Base-by-base conservation (phyloP, 1,140 invertebrate genomes). In the Heliconius eleuchia region DNA sequence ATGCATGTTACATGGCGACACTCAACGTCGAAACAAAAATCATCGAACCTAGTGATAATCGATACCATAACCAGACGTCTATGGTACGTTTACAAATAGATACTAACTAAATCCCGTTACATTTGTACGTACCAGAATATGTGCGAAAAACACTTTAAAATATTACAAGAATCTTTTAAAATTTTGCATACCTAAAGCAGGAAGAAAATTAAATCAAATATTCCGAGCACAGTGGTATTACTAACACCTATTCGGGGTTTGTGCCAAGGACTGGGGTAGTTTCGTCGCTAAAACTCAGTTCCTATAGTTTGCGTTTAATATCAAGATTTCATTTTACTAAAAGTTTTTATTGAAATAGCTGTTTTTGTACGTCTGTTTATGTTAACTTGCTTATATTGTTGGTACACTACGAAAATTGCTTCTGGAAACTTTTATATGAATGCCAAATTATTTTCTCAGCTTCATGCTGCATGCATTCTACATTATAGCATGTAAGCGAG, bases 201-300 rank as follows among this genome's bases (percentile, higher is more conserved):
- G n/a, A 23, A 66, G 60, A 66, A 66, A 66, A 66, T 66, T 66
- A 66, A 66, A 66, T 66, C 60, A 66, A 66, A 66, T 66, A 66
- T 66, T 66, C 60, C 23, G 13, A 16, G 60, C 60, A 57, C 27
- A 66, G 27, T 66, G 27, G 60, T 60, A 23, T 66, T 66, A 66
- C 60, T 66, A 66, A 66, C 60, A 66, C 60, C 60, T 66, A 66
- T 66, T 18, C 60, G 60, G 60, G 60, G 60, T 16, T 66, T 30
- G 60, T 66, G 60, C 60, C 60, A 66, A 66, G 55, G 60, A 66
- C 27, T 5, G 23, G 13, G 60, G 27, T 66, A 27, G 60, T 66
- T 66, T 30, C 60, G 60, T 30, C 27, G 60, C 60, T 66, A 66
- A 66, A 66, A 66, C 4, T 30, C 27, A 66, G 60, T 66, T 66